A percentile compares a stretch with the other conserved stretches of the same genome.
These are phyloP conservation scores for Thalassaphorura encarpata DNA, from an alignment of 1,140 invertebrate species.

Conservation along the genomic window DNA sequence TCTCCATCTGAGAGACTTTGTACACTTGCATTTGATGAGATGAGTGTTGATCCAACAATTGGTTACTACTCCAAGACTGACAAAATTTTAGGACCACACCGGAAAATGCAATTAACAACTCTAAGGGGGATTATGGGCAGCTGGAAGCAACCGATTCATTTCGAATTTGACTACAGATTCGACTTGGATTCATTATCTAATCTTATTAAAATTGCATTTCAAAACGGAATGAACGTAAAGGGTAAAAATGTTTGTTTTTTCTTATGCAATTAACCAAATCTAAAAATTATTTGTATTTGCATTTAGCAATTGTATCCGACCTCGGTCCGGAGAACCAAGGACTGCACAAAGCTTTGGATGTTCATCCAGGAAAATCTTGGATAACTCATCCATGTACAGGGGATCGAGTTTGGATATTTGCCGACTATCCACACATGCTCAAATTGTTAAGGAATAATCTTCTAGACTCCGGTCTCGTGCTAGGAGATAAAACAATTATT, in stretches of 20 bases:
- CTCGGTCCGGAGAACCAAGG: constrained; percentile 28
- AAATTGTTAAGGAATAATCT: constrained; percentile 33
- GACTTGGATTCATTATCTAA: not conserved
- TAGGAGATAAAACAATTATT: too few species aligned
- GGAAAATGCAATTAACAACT: constrained; percentile 5
- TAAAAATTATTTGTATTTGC: not conserved
- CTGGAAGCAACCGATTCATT: constrained; percentile 22
- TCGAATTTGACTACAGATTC: constrained; percentile 15
- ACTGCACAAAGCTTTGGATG: constrained; percentile 18
- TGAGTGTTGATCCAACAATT: constrained; percentile 8
- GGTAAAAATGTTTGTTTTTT: not conserved
- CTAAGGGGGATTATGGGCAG: constrained; percentile 4
- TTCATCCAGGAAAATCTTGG: constrained; percentile 7
- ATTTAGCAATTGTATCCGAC: too few species aligned
- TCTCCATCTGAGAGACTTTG: not conserved
- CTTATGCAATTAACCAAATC: not conserved
- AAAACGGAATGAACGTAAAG: constrained; percentile 18
- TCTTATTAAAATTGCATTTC: constrained; percentile 28
- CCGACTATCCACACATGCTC: constrained; percentile 31
- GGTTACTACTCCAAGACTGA: constrained; percentile 3
- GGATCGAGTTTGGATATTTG: constrained; percentile 27
- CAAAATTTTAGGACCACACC: constrained; percentile 9
- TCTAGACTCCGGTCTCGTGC: constrained; percentile 29
- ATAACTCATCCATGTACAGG: constrained; percentile 29
- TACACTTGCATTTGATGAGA: constrained; percentile 18